Conservation (phyloP, 2,888 invertebrate species). For the Drosophila borealis region DNA sequence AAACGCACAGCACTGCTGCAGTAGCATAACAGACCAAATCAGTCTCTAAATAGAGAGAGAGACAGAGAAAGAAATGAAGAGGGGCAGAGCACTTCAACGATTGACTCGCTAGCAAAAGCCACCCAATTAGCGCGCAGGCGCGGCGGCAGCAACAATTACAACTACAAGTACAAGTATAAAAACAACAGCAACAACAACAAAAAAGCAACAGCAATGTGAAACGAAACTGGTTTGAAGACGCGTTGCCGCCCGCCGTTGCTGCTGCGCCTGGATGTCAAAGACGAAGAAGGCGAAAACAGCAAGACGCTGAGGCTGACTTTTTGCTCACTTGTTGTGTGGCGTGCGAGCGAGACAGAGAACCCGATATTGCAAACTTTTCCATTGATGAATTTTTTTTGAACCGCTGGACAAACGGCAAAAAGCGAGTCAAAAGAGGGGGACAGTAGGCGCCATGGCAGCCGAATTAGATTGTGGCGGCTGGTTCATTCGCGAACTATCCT, state of each 20-base stretch:
- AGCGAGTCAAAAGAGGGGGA: no score
- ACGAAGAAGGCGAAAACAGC: conserved; percentile 26
- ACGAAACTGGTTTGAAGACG: conserved; percentile 68
- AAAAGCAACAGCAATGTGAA: conserved; percentile 32
- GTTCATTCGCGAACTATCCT: conserved; percentile 36
- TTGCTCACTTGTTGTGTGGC: conserved; percentile 62
- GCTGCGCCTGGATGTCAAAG: conserved; percentile 20
- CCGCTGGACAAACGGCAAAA: not conserved
- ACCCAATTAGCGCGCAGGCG: conserved; percentile 74
- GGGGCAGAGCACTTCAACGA: conserved; percentile 21
- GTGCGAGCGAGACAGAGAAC: conserved; percentile 54
- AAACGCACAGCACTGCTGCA: conserved; percentile 9
- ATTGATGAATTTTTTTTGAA: conserved; percentile 69
- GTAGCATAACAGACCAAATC: conserved; percentile 27
- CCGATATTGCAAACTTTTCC: conserved; percentile 73
- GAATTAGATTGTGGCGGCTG: conserved; percentile 14
- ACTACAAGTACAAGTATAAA: conserved; percentile 29
- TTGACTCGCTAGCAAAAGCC: conserved; percentile 47
- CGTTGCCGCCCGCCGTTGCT: conserved; percentile 11
- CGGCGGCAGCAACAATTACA: conserved; percentile 47
- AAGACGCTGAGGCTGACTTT: conserved; percentile 18
- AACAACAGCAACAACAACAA: conserved; percentile 24
- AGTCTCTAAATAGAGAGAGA: conserved; percentile 9
- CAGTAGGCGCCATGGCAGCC: conserved; percentile 1
- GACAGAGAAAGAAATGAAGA: conserved; percentile 3